These are phyloP conservation scores for Notospermus geniculatus DNA, from an alignment of 1,140 invertebrate genomes.

Conservation along the genomic window DNA sequence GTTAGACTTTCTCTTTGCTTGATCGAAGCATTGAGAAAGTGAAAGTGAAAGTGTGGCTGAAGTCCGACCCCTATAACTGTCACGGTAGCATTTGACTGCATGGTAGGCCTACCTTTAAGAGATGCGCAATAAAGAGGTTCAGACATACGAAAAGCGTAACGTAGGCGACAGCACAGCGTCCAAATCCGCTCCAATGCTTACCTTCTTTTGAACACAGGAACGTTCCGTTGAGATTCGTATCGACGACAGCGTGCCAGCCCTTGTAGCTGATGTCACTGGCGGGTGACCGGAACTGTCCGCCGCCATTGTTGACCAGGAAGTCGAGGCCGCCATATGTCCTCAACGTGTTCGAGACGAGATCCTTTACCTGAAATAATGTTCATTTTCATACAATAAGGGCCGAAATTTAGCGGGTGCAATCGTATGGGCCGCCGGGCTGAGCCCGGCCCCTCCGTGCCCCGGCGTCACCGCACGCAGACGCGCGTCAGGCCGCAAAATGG, in stretches of 20 bases:
- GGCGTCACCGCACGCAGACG: background rate
- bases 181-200: too few relatives aligned
- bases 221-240: constrained; percentile 61
- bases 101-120: too few relatives aligned
- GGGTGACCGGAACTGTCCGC: constrained; percentile 58
- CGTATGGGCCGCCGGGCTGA: too few relatives aligned
- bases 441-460: background rate
- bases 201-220: constrained; percentile 59
- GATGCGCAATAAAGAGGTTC: too few relatives aligned
- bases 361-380: constrained; percentile 40
- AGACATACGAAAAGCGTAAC: too few relatives aligned
- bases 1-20: too few relatives aligned
- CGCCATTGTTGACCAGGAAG: constrained; percentile 60
- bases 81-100: too few relatives aligned
- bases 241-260: constrained; percentile 62
- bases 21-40: too few relatives aligned
- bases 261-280: constrained; percentile 53
- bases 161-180: too few relatives aligned
- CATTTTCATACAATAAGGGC: constrained; percentile 6
- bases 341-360: constrained; percentile 47
- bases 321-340: constrained; percentile 55
- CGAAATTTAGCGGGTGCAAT: constrained; percentile 14
- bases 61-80: too few relatives aligned
- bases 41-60: too few relatives aligned
- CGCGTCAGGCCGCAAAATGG: background rate